Conservation (phyloP, 2,888 invertebrate genomes). For the Malacosoma neustria region DNA sequence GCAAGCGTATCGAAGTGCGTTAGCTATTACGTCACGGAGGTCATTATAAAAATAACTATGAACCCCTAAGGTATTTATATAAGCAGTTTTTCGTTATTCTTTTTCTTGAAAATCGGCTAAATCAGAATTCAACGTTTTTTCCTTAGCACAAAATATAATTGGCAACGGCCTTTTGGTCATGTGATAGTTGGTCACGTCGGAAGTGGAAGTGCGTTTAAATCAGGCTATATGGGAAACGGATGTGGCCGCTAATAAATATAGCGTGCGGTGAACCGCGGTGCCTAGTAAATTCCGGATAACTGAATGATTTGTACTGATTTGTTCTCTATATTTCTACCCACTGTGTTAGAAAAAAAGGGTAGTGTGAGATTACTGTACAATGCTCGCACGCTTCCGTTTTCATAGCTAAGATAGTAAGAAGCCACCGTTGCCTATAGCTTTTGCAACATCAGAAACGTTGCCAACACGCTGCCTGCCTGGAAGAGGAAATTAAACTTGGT, state of each 20-base stretch:
- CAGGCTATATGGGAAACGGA: constrained; percentile 38
- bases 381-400: not conserved
- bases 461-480: no score
- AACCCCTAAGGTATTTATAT: no score
- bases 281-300: constrained; percentile 18
- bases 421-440: no score
- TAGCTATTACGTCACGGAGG: no score
- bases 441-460: no score
- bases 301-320: constrained; percentile 5
- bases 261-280: constrained; percentile 30
- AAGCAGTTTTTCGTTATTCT: no score
- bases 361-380: not conserved
- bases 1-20: no score
- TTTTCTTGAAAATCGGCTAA: no score
- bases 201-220: constrained; percentile 38
- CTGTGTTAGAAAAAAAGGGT: not conserved
- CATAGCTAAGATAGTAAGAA: no score
- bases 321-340: not conserved
- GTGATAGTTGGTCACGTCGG: not conserved
- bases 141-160: not conserved
- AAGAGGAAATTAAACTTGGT: no score
- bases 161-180: not conserved
- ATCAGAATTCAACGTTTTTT: no score
- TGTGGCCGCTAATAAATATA: constrained; percentile 50
- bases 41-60: no score